These are phyloP conservation scores for Meriones psammophilus DNA, from an alignment of 2,797 vertebrate genomes.

Conservation along the genomic window DNA sequence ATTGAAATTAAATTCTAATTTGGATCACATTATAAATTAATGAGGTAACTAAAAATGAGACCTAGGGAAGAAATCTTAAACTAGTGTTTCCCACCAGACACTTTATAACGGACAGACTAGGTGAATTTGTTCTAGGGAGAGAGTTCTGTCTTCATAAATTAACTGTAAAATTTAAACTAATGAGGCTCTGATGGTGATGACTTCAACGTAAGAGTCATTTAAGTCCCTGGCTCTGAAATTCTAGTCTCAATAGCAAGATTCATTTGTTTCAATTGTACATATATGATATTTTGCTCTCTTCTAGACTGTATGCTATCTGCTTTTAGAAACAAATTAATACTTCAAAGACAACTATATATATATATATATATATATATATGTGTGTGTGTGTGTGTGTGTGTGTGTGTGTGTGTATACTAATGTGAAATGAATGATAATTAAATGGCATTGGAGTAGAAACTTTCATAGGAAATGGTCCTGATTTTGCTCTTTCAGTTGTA, in stretches of 20 bases:
- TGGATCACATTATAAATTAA: constrained; percentile 24
- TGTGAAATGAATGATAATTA: constrained; percentile 57
- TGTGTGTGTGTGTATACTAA: background rate
- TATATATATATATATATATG: too few relatives aligned
- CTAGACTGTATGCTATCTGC: constrained; percentile 29
- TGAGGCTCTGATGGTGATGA: constrained; percentile 7
- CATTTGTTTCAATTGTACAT: constrained; percentile 49
- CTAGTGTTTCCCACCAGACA: constrained; percentile 5
- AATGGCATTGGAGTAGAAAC: constrained; percentile 35
- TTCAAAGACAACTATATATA: background rate
- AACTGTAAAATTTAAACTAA: constrained; percentile 59
- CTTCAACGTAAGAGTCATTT: constrained; percentile 50
- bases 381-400: too few relatives aligned
- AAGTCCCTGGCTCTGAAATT: constrained; percentile 53
- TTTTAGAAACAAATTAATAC: constrained; percentile 48
- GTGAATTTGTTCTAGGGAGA: background rate
- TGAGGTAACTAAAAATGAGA: constrained; percentile 40
- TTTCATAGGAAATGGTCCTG: constrained; percentile 1
- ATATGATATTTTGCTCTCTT: constrained; percentile 62
- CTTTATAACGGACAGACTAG: background rate
- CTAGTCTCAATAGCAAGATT: constrained; percentile 52
- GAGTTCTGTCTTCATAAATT: constrained; percentile 13
- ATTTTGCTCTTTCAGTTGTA: constrained; percentile 29
- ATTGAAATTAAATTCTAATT: constrained; percentile 40
- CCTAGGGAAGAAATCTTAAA: constrained; percentile 10